These are phyloP conservation scores for Diplodus puntazzo DNA, from an alignment of 2,797 vertebrate genomes.

Conservation along the genomic window DNA sequence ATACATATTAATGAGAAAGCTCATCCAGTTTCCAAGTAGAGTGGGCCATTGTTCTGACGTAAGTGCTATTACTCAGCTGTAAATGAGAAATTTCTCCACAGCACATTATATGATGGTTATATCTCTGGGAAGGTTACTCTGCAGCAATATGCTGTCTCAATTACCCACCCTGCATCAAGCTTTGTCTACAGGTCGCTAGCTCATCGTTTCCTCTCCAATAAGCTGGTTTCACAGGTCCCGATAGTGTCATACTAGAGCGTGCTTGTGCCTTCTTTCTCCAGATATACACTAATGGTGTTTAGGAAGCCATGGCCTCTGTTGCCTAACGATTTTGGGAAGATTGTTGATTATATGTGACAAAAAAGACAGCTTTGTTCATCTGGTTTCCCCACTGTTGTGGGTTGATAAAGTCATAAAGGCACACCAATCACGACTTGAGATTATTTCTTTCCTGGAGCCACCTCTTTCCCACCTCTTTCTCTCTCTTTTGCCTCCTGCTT, in stretches of 20 bases:
- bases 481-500: slow-evolving; percentile 14
- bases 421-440: slow-evolving; percentile 57
- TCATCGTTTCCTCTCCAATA: slow-evolving; percentile 68
- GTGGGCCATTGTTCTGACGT: slow-evolving; percentile 69
- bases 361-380: slow-evolving; percentile 43
- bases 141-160: slow-evolving; percentile 68
- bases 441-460: slow-evolving; percentile 58
- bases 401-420: slow-evolving; percentile 66
- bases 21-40: slow-evolving; percentile 63
- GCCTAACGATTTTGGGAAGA: slow-evolving; percentile 46
- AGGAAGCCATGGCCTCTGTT: slow-evolving; percentile 32
- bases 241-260: slow-evolving; percentile 58
- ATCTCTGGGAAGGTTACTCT: slow-evolving; percentile 67
- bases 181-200: slow-evolving; percentile 69
- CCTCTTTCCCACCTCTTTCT: slow-evolving; percentile 18
- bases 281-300: slow-evolving; percentile 63
- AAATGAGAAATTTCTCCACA: slow-evolving; percentile 70
- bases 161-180: slow-evolving; percentile 63
- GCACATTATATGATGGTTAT: slow-evolving; percentile 69
- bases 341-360: slow-evolving; percentile 44
- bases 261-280: slow-evolving; percentile 40
- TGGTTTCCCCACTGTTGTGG: slow-evolving; percentile 38
- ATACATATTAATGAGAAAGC: slow-evolving; percentile 73
- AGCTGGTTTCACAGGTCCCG: slow-evolving; percentile 56
- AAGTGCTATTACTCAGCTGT: slow-evolving; percentile 66